Conservation (phyloP, 1,140 invertebrate genomes). For the Pinna nobilis region DNA sequence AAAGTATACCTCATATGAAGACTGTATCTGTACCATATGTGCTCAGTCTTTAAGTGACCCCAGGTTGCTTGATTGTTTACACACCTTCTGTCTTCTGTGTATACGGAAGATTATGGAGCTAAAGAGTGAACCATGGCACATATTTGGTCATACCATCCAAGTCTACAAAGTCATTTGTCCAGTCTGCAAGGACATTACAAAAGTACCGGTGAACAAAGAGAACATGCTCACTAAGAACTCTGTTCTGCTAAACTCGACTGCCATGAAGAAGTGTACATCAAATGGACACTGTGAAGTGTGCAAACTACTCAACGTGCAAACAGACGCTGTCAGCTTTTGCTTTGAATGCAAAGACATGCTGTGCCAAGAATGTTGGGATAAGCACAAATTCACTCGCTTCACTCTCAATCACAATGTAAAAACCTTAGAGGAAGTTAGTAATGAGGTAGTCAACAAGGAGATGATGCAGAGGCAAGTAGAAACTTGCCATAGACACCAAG, state of each 20-base stretch:
- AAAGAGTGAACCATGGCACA: neutral
- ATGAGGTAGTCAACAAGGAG: neutral
- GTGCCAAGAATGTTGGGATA: constrained; percentile 22
- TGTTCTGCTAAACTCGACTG: neutral
- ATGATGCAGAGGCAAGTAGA: neutral
- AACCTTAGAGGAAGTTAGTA: constrained; percentile 7
- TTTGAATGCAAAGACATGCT: constrained; percentile 31
- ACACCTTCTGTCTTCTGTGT: constrained; percentile 11
- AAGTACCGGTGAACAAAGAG: neutral
- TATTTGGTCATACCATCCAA: constrained; percentile 1
- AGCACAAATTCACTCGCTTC: constrained; percentile 23
- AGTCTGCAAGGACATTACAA: neutral
- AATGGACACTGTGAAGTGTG: constrained; percentile 16
- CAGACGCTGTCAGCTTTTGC: constrained; percentile 9
- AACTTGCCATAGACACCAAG: constrained; percentile 8
- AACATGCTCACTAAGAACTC: neutral
- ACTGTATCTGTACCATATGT: constrained; percentile 10
- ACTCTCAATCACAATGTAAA: constrained; percentile 23
- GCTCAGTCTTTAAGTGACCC: constrained; percentile 9
- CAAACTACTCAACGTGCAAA: neutral
- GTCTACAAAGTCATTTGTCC: constrained; percentile 8
- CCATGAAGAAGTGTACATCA: neutral
- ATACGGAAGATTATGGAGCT: neutral
- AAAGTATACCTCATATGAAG: no score
- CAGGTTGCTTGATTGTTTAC: constrained; percentile 7